Conservation (phyloP, 1,140 invertebrate species). For the Triops cancriformis region DNA sequence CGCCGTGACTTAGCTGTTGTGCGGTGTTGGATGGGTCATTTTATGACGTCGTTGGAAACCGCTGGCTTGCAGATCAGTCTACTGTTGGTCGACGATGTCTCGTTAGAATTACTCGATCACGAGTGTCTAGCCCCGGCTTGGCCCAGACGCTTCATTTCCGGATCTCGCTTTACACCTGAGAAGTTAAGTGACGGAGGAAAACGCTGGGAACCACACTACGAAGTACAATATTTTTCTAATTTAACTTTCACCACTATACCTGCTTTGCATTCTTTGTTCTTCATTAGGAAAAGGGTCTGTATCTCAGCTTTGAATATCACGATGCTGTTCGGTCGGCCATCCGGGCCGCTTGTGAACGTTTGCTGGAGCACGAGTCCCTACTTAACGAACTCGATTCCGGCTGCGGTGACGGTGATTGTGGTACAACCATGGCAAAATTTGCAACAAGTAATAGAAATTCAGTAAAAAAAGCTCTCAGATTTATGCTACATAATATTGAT, state of each 20-base stretch:
- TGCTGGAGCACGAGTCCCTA: conserved; percentile 48
- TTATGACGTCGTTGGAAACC: conserved; percentile 76
- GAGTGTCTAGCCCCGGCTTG: conserved; percentile 51
- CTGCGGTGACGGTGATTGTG: conserved; percentile 75
- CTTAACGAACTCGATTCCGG: conserved; percentile 63
- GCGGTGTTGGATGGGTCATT: conserved; percentile 57
- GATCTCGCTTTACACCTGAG: conserved; percentile 7
- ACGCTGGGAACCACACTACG: conserved; percentile 24
- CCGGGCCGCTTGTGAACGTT: conserved; percentile 40
- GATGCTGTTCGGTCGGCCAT: conserved; percentile 21
- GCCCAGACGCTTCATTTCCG: conserved; percentile 41
- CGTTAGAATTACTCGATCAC: conserved; percentile 48
- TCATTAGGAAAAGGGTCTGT: conserved; percentile 19
- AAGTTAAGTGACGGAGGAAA: conserved; percentile 18
- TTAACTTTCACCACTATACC: conserved; percentile 1
- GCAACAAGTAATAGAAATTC: conserved; percentile 42
- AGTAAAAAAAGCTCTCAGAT: neutral
- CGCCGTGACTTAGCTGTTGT: conserved; percentile 47
- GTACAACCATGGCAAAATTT: conserved; percentile 57
- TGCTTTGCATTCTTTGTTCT: neutral
- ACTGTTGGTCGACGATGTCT: conserved; percentile 47
- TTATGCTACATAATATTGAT: neutral
- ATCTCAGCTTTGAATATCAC: conserved; percentile 23
- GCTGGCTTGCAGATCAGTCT: conserved; percentile 66
- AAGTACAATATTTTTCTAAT: conserved; percentile 20